These are phyloP conservation scores for Drosophila suzukii DNA, from an alignment of 1,140 invertebrate genomes.

Conservation along the genomic window DNA sequence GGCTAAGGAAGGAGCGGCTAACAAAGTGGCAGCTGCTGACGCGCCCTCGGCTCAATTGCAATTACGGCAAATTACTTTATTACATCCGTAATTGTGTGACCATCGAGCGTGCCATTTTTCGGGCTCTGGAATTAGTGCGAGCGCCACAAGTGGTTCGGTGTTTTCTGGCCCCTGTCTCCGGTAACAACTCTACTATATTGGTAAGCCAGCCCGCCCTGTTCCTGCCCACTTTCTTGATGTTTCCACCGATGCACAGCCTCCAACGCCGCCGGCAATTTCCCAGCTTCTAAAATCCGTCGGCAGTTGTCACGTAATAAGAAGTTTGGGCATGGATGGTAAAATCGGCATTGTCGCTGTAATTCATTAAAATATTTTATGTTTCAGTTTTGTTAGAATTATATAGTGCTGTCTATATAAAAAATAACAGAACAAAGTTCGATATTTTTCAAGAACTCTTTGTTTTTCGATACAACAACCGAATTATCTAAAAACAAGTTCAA, in stretches of 20 bases:
- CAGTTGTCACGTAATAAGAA: conserved; percentile 20
- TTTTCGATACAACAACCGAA: too few relatives aligned
- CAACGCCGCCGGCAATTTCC: conserved; percentile 29
- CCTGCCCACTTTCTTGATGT: conserved; percentile 1
- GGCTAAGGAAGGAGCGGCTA: conserved; percentile 3
- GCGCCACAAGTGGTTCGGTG: conserved; percentile 76
- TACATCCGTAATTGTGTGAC: conserved; percentile 84
- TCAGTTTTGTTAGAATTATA: too few relatives aligned
- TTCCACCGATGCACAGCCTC: conserved; percentile 29
- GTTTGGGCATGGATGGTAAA: not conserved
- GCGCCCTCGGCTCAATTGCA: conserved; percentile 77
- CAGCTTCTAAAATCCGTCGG: conserved; percentile 46
- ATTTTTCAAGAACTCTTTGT: too few relatives aligned
- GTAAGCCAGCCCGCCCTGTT: not conserved
- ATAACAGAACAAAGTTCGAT: too few relatives aligned
- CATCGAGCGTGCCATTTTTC: conserved; percentile 83
- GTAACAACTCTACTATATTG: conserved; percentile 11
- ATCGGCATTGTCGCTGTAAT: not conserved
- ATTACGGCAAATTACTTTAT: conserved; percentile 84
- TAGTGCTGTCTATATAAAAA: too few relatives aligned
- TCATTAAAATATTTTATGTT: not conserved
- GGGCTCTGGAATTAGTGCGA: conserved; percentile 63
- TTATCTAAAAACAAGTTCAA: too few relatives aligned
- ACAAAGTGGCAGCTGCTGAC: conserved; percentile 36
- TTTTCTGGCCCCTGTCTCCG: not conserved